A percentile compares a stretch with the other conserved stretches of the same genome.
These are phyloP conservation scores for Crotalus viridis DNA, from an alignment of 2,113 vertebrate genomes.

Conservation along the genomic window DNA sequence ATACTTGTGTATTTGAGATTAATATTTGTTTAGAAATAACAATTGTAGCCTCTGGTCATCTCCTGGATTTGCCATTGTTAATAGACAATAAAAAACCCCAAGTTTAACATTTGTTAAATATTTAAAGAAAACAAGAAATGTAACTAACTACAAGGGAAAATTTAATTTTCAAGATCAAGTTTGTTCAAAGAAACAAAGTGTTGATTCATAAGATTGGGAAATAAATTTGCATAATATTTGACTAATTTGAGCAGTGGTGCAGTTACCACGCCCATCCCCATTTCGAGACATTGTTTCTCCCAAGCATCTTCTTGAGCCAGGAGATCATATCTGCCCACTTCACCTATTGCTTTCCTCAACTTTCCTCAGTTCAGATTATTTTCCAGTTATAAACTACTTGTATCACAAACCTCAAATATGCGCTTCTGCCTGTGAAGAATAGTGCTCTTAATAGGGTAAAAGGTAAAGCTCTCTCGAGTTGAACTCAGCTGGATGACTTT, in stretches of 20 bases:
- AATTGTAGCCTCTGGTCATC: neutral
- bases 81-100: neutral
- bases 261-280: too few relatives aligned
- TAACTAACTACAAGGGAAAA: neutral
- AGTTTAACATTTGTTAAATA: neutral
- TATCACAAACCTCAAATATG: neutral
- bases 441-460: neutral
- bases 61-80: neutral
- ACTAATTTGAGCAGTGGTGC: too few relatives aligned
- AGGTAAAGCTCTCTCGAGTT: neutral
- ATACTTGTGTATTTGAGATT: neutral
- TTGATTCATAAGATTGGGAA: neutral
- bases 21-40: neutral
- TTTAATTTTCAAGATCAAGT: neutral
- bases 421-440: neutral
- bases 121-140: neutral
- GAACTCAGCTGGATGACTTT: neutral
- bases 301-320: too few relatives aligned
- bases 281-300: too few relatives aligned
- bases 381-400: too few relatives aligned
- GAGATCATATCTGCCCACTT: too few relatives aligned
- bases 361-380: too few relatives aligned
- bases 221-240: neutral
- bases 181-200: neutral
- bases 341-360: too few relatives aligned